Conservation (phyloP, 2,113 vertebrate genomes). For the Epinephelus moara region DNA sequence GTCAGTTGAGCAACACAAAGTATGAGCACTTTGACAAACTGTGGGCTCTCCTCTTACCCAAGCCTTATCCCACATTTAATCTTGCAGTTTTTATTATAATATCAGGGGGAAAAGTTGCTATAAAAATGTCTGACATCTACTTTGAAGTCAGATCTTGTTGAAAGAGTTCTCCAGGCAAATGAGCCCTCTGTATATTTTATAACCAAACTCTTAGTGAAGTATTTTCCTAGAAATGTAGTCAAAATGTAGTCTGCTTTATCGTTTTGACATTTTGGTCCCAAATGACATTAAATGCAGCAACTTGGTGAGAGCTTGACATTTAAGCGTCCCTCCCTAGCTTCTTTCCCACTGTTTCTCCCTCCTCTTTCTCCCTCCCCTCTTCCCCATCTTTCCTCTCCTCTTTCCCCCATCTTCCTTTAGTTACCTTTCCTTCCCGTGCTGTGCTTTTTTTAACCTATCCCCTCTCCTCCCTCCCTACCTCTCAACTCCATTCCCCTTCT, state of each 20-base stretch:
- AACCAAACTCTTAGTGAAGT: background rate
- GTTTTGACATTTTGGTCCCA: slow-evolving; percentile 37
- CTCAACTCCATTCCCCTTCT: background rate
- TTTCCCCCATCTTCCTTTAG: background rate
- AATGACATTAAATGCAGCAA: slow-evolving; percentile 39
- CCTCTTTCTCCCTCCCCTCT: background rate
- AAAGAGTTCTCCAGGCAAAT: background rate
- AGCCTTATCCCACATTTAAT: background rate
- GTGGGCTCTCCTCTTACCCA: background rate
- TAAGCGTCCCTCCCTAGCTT: slow-evolving; percentile 6
- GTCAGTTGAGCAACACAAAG: background rate
- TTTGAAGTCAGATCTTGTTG: background rate
- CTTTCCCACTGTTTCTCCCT: background rate
- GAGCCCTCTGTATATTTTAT: background rate
- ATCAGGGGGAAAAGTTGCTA: background rate
- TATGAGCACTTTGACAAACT: background rate
- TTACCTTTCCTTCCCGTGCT: background rate
- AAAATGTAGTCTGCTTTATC: background rate
- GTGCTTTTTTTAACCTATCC: background rate
- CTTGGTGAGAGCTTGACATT: slow-evolving; percentile 45
- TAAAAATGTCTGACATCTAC: background rate
- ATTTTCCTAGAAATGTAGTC: background rate
- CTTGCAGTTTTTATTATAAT: background rate
- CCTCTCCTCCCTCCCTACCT: background rate
- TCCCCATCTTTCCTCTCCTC: background rate